Conservation (phyloP, 2,888 invertebrate genomes). For the Desoria tigrina region DNA sequence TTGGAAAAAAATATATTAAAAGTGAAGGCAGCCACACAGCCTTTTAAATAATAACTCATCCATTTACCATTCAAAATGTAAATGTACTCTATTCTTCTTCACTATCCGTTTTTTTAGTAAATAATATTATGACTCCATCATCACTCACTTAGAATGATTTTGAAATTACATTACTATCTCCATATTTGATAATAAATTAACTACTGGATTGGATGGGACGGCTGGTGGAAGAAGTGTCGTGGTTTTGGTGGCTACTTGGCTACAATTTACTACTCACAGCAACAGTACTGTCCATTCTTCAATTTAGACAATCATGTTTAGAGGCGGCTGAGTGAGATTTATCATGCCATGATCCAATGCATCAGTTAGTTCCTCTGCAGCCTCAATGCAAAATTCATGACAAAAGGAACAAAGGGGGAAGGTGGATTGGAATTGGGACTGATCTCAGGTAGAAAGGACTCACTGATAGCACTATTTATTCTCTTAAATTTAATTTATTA, state of each 20-base stretch:
- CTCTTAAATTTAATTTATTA: slow-evolving; percentile 8
- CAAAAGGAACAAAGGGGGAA: neutral
- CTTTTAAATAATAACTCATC: slow-evolving; percentile 1
- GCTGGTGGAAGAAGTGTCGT: no score
- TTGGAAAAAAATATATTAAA: no score
- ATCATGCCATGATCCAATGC: no score
- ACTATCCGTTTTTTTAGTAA: neutral
- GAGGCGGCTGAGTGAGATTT: no score
- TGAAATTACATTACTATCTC: slow-evolving; percentile 1
- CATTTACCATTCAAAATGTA: neutral
- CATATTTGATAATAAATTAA: slow-evolving; percentile 5
- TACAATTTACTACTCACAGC: no score
- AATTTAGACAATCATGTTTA: no score
- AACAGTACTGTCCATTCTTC: no score
- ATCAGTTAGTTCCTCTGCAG: no score
- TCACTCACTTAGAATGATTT: neutral
- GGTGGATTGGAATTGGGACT: neutral
- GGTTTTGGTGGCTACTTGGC: no score
- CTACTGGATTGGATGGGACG: no score
- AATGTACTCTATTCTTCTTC: neutral
- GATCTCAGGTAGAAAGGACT: neutral
- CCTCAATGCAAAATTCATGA: no score
- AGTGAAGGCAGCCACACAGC: no score
- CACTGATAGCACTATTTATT: neutral
- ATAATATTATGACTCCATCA: slow-evolving; percentile 1